A percentile compares a stretch with the other conserved stretches of the same genome.
phyloP scores from a whole-genome alignment of 2,113 vertebrate genomes.

The Galeopterus variegatus region DNA sequence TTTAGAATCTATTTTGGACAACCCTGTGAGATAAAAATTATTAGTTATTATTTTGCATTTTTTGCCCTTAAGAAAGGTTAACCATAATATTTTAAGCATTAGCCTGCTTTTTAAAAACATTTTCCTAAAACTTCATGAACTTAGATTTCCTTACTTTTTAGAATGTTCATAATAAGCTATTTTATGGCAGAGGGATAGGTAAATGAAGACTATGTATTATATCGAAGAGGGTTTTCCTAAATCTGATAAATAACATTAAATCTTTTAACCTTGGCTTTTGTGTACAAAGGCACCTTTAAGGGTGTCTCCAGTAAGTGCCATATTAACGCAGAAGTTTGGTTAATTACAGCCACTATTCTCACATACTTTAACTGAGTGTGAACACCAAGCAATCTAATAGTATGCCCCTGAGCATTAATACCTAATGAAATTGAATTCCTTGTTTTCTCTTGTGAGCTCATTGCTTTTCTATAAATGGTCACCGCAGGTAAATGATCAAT shows the following conservation, averaged over 20 bases:
- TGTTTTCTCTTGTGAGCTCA: constrained; percentile 88
- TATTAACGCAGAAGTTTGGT: constrained; percentile 87
- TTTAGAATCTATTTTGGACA: constrained; percentile 1
- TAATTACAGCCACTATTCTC: constrained; percentile 87
- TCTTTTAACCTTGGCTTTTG: constrained; percentile 87
- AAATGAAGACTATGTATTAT: background rate
- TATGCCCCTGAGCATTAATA: constrained; percentile 90
- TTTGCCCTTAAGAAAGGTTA: constrained; percentile 59
- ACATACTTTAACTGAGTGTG: constrained; percentile 85
- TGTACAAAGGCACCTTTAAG: constrained; percentile 87
- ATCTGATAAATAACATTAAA: constrained; percentile 35
- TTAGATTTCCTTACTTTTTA: constrained; percentile 13
- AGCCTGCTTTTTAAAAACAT: constrained; percentile 34
- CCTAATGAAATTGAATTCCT: constrained; percentile 87
- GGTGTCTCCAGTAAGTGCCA: constrained; percentile 78
- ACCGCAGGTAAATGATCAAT: constrained; percentile 84
- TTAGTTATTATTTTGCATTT: constrained; percentile 23
- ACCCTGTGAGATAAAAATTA: background rate
- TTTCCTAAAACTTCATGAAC: constrained; percentile 48
- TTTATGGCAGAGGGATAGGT: background rate
- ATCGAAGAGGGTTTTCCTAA: constrained; percentile 3
- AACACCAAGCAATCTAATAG: constrained; percentile 85
- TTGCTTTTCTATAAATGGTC: constrained; percentile 84
- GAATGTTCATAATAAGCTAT: background rate
- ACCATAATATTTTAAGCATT: constrained; percentile 15